phyloP scores from a whole-genome alignment of 2,888 invertebrate species.

The Bellardia pandia region DNA sequence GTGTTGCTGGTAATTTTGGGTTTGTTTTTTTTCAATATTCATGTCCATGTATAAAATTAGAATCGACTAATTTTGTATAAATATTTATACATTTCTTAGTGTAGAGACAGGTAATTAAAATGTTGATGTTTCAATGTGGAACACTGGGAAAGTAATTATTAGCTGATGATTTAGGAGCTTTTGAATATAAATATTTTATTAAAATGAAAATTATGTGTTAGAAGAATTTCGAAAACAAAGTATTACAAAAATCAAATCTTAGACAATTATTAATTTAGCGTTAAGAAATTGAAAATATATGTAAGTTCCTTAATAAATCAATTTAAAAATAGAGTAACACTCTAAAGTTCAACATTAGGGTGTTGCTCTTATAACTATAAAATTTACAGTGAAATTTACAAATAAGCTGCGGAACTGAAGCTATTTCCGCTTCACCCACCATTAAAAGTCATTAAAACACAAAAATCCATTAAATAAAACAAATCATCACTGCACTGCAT shows the following conservation, averaged over 20 bases:
- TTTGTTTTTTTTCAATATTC: slow-evolving; percentile 19
- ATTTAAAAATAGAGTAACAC: too few species aligned
- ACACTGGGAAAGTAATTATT: not conserved
- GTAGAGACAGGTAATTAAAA: slow-evolving; percentile 44
- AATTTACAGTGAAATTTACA: too few species aligned
- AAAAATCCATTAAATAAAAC: not conserved
- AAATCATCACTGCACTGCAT: not conserved
- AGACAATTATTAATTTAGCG: too few species aligned
- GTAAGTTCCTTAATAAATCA: too few species aligned
- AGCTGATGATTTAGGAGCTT: not conserved
- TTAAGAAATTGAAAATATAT: too few species aligned
- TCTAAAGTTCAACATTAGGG: too few species aligned
- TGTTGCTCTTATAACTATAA: too few species aligned
- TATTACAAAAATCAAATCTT: too few species aligned
- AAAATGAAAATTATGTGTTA: too few species aligned
- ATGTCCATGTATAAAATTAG: slow-evolving; percentile 34
- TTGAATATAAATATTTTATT: not conserved
- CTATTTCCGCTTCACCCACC: too few species aligned
- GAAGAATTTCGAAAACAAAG: too few species aligned
- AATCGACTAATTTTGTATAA: slow-evolving; percentile 32
- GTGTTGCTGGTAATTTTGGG: slow-evolving; percentile 36
- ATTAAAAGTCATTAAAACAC: not conserved
- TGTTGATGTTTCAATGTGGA: slow-evolving; percentile 19
- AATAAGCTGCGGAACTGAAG: too few species aligned
- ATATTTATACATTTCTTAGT: slow-evolving; percentile 44